These are phyloP conservation scores for Sceloporus undulatus DNA, from an alignment of 2,113 vertebrate genomes.

Conservation along the genomic window DNA sequence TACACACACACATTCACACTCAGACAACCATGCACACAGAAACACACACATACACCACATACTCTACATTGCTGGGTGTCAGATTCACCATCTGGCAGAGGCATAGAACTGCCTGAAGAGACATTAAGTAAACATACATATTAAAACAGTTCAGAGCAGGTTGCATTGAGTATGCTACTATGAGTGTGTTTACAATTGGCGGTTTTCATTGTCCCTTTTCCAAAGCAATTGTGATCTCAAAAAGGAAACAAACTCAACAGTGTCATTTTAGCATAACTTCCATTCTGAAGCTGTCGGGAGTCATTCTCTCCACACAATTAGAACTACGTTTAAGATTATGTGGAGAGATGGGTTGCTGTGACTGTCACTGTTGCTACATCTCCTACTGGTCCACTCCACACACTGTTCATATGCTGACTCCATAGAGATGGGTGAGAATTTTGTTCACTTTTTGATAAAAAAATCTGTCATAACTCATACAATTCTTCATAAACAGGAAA, in stretches of 20 bases:
- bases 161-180: background rate
- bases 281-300: too few relatives aligned
- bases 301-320: background rate
- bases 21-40: too few relatives aligned
- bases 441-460: background rate
- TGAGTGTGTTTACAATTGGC: slow-evolving; percentile 29
- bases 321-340: background rate
- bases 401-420: too few relatives aligned
- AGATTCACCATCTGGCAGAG: slow-evolving; percentile 49
- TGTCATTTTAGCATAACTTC: background rate
- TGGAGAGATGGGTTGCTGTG: background rate
- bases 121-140: background rate
- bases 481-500: background rate
- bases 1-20: too few relatives aligned
- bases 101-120: slow-evolving; percentile 22
- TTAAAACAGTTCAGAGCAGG: background rate
- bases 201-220: slow-evolving; percentile 11
- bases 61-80: slow-evolving; percentile 33
- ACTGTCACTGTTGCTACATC: too few relatives aligned
- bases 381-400: too few relatives aligned
- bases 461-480: background rate
- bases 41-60: background rate
- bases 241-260: background rate
- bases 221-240: background rate
- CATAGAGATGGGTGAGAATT: background rate